Percentiles rank a stretch among this genome's conserved stretches.
Evolutionary conservation across 2,888 invertebrate genomes (phyloP).

Genomic region (Neoitamus cyanurus): DNA sequence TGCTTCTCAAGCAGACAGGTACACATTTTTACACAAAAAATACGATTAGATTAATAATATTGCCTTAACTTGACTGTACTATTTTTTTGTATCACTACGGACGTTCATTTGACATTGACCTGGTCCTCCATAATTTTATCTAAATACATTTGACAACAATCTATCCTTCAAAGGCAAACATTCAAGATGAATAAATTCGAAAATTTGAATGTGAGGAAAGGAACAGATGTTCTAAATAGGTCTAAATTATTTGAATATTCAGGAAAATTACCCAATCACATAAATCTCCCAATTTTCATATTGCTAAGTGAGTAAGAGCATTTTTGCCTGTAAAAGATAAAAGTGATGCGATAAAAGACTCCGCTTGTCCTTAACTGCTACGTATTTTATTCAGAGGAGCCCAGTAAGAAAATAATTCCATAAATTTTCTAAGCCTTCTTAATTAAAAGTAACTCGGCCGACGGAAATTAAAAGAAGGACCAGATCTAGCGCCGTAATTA

Average conservation of each 20-base stretch:
- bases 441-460: slow-evolving; percentile 25
- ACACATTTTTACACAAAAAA: too few species aligned
- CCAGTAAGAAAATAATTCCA: background rate
- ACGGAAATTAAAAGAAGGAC: slow-evolving; percentile 29
- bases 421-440: slow-evolving; percentile 14
- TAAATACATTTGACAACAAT: too few species aligned
- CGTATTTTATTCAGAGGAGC: background rate
- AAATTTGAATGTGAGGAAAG: too few species aligned
- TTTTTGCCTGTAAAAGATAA: background rate
- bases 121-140: too few species aligned
- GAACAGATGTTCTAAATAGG: too few species aligned
- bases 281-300: background rate
- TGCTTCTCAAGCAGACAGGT: too few species aligned
- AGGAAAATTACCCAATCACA: background rate
- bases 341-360: background rate
- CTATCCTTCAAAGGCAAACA: too few species aligned
- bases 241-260: background rate
- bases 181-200: too few species aligned
- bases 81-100: too few species aligned
- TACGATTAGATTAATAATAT: too few species aligned
- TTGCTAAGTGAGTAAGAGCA: background rate
- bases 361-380: background rate
- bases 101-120: too few species aligned
- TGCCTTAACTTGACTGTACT: too few species aligned
- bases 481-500: slow-evolving; percentile 19